A percentile compares a stretch with the other conserved stretches of the same genome.
Conservation (phyloP, 2,888 invertebrate species). For the Seira sanloemensis region DNA sequence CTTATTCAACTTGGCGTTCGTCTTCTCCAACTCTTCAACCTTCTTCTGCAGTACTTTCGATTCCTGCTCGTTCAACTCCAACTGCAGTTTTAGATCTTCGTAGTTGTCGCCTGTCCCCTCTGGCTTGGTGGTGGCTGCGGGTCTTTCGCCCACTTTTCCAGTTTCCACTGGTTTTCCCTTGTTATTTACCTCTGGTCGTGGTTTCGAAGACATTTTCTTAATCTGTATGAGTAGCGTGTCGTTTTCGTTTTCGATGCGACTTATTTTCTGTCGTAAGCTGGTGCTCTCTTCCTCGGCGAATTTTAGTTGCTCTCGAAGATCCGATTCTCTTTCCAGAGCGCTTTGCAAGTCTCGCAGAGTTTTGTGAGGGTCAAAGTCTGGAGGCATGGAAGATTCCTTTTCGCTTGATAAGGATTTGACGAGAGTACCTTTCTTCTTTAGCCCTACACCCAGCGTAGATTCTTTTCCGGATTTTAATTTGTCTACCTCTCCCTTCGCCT, state of each 20-base stretch:
- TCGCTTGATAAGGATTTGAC: slow-evolving; percentile 73
- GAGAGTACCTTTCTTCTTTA: slow-evolving; percentile 72
- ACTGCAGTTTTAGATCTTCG: slow-evolving; percentile 87
- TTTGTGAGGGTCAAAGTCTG: slow-evolving; percentile 81
- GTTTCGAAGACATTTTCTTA: slow-evolving; percentile 95
- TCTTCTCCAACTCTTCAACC: slow-evolving; percentile 88
- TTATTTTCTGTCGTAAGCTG: slow-evolving; percentile 78
- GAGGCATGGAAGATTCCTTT: slow-evolving; percentile 67
- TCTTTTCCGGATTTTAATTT: slow-evolving; percentile 77
- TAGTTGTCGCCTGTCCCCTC: slow-evolving; percentile 75
- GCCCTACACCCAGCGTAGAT: slow-evolving; percentile 50
- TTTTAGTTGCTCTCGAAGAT: slow-evolving; percentile 92
- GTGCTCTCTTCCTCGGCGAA: slow-evolving; percentile 94
- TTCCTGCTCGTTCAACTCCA: slow-evolving; percentile 94
- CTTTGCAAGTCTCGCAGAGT: slow-evolving; percentile 91
- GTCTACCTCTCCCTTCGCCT: slow-evolving; percentile 84
- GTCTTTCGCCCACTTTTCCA: slow-evolving; percentile 65
- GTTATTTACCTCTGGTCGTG: slow-evolving; percentile 79
- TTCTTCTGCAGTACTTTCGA: slow-evolving; percentile 88
- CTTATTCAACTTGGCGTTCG: slow-evolving; percentile 84
- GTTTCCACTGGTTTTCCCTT: slow-evolving; percentile 70
- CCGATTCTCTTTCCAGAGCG: slow-evolving; percentile 94
- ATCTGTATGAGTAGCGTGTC: slow-evolving; percentile 96
- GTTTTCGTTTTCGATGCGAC: slow-evolving; percentile 97
- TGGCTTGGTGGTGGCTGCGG: slow-evolving; percentile 5